Evolutionary conservation across 2,113 vertebrate genomes (phyloP).

Genomic region (Chloroceryle aenea): DNA sequence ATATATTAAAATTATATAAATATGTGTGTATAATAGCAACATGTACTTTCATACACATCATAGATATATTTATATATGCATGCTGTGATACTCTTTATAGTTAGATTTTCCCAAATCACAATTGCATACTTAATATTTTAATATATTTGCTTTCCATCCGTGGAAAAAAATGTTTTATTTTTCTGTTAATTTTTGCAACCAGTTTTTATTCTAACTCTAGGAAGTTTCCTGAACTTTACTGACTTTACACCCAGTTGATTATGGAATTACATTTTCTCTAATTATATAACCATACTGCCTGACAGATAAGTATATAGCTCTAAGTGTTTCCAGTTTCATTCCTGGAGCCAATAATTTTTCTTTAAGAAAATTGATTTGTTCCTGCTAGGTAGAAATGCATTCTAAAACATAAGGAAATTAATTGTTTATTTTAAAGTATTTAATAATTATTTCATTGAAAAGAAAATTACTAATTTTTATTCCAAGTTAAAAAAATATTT

Average conservation of each 20-base stretch:
- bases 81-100: not conserved
- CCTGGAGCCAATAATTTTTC: not conserved
- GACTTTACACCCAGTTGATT: accelerated
- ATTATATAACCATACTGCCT: not conserved
- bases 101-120: not conserved
- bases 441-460: not conserved
- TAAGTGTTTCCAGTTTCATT: not conserved
- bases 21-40: not conserved
- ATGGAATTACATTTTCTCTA: not conserved
- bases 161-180: not conserved
- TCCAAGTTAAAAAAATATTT: not conserved
- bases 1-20: not conserved
- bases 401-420: not conserved
- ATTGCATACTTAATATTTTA: not conserved
- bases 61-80: accelerated
- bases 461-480: not conserved
- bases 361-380: not conserved
- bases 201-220: not conserved
- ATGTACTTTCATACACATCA: not conserved
- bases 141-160: not conserved
- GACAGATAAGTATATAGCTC: accelerated
- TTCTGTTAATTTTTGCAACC: not conserved
- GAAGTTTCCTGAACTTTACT: not conserved
- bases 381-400: not conserved
- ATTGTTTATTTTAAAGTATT: not conserved